Percentiles rank a stretch among this genome's conserved stretches.
Conservation (phyloP, 2,113 vertebrate genomes). For the Actenoides lindsayi region DNA sequence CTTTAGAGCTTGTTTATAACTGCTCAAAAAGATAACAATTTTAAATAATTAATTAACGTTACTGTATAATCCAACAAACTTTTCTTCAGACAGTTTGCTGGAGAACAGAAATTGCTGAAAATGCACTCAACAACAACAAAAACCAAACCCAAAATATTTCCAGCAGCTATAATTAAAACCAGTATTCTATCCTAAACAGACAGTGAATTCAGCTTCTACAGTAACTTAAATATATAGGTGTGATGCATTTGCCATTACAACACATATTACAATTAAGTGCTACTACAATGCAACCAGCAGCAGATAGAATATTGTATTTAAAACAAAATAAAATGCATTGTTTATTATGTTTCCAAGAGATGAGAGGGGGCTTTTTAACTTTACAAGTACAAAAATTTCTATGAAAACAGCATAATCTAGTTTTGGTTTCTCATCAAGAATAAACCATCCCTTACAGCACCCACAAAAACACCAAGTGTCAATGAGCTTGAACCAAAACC, state of each 20-base stretch:
- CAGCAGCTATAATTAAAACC: background rate
- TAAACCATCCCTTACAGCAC: background rate
- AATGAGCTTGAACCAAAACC: background rate
- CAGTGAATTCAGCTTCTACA: background rate
- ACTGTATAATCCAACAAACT: background rate
- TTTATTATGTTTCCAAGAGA: background rate
- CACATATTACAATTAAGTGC: background rate
- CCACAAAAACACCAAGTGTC: background rate
- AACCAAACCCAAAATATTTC: background rate
- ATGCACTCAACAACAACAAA: background rate
- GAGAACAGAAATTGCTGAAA: background rate
- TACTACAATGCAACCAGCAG: background rate
- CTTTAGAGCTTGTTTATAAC: background rate
- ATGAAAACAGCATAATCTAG: background rate
- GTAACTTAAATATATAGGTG: background rate
- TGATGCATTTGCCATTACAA: background rate
- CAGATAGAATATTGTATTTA: background rate
- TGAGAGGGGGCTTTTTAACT: background rate
- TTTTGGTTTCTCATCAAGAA: background rate
- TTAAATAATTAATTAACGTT: background rate
- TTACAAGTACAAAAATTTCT: background rate
- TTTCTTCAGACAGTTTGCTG: background rate
- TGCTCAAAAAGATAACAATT: background rate
- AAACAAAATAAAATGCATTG: background rate
- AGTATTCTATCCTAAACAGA: background rate